Evolutionary conservation across 2,797 vertebrate species (phyloP).

Genomic region (Pangasius sanitwongsei): DNA sequence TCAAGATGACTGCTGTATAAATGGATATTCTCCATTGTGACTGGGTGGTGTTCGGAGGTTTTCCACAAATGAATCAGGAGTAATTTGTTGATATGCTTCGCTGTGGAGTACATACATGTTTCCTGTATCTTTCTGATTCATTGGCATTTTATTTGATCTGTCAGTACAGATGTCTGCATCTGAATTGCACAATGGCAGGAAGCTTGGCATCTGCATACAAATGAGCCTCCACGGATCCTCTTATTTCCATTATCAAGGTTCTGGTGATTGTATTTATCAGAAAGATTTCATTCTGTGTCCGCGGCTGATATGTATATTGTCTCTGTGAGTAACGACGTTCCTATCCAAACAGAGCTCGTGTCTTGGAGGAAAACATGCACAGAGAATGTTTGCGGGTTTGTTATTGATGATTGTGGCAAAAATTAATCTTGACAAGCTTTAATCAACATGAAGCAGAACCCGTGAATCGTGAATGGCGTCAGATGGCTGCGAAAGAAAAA

Average conservation of each 20-base stretch:
- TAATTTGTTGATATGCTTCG: conserved; percentile 27
- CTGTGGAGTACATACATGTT: conserved; percentile 21
- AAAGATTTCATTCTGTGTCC: conserved; percentile 21
- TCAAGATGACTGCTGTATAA: conserved; percentile 68
- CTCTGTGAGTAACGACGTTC: conserved; percentile 14
- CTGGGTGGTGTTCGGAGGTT: neutral
- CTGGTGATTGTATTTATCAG: conserved; percentile 37
- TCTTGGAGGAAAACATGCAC: conserved; percentile 33
- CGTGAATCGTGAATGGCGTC: conserved; percentile 19
- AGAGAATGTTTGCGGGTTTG: neutral
- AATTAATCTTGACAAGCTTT: conserved; percentile 44
- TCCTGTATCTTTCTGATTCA: conserved; percentile 29
- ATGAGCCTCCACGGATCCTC: conserved; percentile 25
- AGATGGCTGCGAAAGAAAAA: conserved; percentile 8
- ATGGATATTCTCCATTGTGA: conserved; percentile 37
- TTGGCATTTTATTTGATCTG: conserved; percentile 32
- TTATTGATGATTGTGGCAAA: conserved; percentile 21
- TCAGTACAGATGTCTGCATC: conserved; percentile 38
- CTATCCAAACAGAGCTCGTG: conserved; percentile 36
- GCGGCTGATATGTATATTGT: conserved; percentile 11
- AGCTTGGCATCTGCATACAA: conserved; percentile 29
- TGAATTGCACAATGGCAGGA: conserved; percentile 31
- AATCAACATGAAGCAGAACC: conserved; percentile 22
- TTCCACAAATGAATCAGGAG: conserved; percentile 19
- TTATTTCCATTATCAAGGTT: conserved; percentile 27